These are phyloP conservation scores for Vollenhovia emeryi DNA, from an alignment of 1,140 invertebrate species.

Conservation along the genomic window DNA sequence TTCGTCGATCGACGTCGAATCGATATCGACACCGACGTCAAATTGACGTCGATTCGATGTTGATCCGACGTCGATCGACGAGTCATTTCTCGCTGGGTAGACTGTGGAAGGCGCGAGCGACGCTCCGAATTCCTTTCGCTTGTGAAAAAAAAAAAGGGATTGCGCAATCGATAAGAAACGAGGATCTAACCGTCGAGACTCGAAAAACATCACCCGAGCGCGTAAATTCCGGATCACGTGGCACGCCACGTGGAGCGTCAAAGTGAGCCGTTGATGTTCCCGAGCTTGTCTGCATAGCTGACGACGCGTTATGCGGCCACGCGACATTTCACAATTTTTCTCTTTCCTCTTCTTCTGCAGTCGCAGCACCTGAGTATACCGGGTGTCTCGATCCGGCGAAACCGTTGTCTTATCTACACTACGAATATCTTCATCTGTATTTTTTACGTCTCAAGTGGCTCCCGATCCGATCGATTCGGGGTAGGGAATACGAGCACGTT, in stretches of 20 bases:
- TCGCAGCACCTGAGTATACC: not conserved
- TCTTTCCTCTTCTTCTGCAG: not conserved
- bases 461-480: not conserved
- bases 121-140: not conserved
- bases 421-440: not conserved
- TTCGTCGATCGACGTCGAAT: no score
- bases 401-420: not conserved
- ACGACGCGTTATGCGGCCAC: not conserved
- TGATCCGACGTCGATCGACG: no score
- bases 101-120: not conserved
- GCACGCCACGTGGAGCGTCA: not conserved
- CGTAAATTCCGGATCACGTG: not conserved
- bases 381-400: not conserved
- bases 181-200: not conserved
- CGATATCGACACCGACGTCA: no score
- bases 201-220: not conserved
- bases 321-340: not conserved
- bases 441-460: not conserved
- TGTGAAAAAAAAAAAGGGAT: not conserved
- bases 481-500: not conserved
- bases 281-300: no score
- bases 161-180: not conserved
- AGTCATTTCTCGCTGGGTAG: no score
- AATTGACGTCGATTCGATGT: no score
- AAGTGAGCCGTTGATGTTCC: not conserved